phyloP scores from a whole-genome alignment of 1,140 invertebrate genomes.

The Neodiprion fabricii region DNA sequence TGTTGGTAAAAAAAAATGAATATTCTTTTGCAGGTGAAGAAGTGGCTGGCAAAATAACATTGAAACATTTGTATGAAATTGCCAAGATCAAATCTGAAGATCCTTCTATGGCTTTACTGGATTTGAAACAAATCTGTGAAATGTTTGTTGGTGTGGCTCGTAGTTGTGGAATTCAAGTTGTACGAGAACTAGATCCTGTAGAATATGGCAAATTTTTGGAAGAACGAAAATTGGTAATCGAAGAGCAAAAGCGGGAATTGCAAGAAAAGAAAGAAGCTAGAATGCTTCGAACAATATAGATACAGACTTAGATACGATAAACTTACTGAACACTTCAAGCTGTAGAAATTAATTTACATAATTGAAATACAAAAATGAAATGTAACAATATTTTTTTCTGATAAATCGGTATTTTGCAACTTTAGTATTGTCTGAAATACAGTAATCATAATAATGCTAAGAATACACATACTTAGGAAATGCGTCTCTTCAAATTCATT shows the following conservation, averaged over 20 bases:
- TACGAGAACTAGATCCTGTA: slow-evolving; percentile 77
- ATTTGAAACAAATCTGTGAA: slow-evolving; percentile 79
- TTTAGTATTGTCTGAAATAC: too few relatives aligned
- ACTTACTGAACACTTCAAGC: not conserved
- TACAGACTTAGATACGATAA: not conserved
- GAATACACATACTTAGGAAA: too few relatives aligned
- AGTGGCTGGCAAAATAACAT: slow-evolving; percentile 86
- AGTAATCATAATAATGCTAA: too few relatives aligned
- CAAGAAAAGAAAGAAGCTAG: slow-evolving; percentile 91
- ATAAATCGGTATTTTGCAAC: too few relatives aligned
- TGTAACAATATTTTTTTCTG: too few relatives aligned
- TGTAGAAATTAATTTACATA: not conserved
- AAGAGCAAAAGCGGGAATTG: slow-evolving; percentile 78
- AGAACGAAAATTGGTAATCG: slow-evolving; percentile 75
- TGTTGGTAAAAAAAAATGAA: not conserved
- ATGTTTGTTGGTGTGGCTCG: slow-evolving; percentile 79
- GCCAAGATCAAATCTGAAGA: slow-evolving; percentile 93
- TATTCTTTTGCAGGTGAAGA: slow-evolving; percentile 70
- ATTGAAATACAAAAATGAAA: not conserved
- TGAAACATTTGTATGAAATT: slow-evolving; percentile 99
- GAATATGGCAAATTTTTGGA: slow-evolving; percentile 87
- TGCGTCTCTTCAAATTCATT: too few relatives aligned
- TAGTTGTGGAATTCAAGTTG: slow-evolving; percentile 87
- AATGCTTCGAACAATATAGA: slow-evolving; percentile 80
- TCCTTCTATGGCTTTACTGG: slow-evolving; percentile 71